Conservation (phyloP, 2,888 invertebrate genomes). For the Philereme transversata region DNA sequence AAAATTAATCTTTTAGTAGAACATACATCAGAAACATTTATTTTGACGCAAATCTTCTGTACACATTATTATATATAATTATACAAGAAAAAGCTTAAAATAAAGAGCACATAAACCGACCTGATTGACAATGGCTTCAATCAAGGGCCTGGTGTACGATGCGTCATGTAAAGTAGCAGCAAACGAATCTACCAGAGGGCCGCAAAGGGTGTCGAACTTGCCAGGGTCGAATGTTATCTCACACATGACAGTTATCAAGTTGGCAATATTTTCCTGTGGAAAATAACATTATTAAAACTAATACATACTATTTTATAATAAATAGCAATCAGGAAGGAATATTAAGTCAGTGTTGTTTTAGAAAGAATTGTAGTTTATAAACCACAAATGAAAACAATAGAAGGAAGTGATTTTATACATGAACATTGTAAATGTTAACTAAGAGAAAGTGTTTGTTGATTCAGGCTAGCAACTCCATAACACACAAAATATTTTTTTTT, state of each 20-base stretch:
- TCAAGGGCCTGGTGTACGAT: slow-evolving; percentile 84
- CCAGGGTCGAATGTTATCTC: slow-evolving; percentile 91
- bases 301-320: no score
- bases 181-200: slow-evolving; percentile 87
- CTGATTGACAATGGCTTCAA: slow-evolving; percentile 87
- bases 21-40: no score
- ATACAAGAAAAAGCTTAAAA: neutral
- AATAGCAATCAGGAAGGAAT: no score
- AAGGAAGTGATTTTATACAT: slow-evolving; percentile 4
- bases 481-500: neutral
- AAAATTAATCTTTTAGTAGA: no score
- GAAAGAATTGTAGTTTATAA: neutral
- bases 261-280: slow-evolving; percentile 77
- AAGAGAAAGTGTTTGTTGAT: slow-evolving; percentile 1
- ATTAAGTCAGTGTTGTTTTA: no score
- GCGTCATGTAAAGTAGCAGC: slow-evolving; percentile 86
- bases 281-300: slow-evolving; percentile 13
- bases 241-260: slow-evolving; percentile 88
- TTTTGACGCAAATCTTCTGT: neutral
- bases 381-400: slow-evolving; percentile 3
- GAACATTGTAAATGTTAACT: neutral
- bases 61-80: neutral
- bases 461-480: neutral
- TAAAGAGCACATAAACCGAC: slow-evolving; percentile 52
- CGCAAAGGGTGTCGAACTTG: slow-evolving; percentile 88